Evolutionary conservation across 2,888 invertebrate species (phyloP).

Genomic region (Sesia bembeciformis): DNA sequence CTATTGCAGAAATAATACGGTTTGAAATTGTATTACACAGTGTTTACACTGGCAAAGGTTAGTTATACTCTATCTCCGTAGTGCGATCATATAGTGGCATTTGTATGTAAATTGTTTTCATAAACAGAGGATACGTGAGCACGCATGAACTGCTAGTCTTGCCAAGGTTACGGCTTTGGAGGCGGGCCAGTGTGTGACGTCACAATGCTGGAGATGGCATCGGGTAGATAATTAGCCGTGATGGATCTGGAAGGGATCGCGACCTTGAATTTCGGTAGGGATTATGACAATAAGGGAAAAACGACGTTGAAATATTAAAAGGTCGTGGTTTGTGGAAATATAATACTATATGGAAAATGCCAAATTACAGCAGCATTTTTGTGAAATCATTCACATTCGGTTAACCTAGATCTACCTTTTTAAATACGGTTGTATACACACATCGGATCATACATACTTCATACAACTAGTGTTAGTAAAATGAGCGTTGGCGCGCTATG

Average conservation of each 20-base stretch:
- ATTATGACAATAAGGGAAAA: no score
- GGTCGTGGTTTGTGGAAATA: no score
- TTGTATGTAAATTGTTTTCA: constrained; percentile 53
- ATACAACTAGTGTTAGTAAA: no score
- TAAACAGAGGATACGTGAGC: constrained; percentile 40
- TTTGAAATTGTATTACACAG: background rate
- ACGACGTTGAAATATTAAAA: no score
- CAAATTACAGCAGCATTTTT: no score
- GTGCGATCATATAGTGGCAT: constrained; percentile 30
- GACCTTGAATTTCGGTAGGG: constrained; percentile 17
- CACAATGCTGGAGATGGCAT: constrained; percentile 23
- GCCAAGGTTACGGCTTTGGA: constrained; percentile 54
- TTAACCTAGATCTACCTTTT: no score
- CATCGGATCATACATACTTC: no score
- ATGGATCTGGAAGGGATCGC: constrained; percentile 23
- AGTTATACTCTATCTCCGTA: background rate
- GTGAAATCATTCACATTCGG: no score
- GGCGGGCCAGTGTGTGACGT: constrained; percentile 36
- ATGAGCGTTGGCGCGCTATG: no score
- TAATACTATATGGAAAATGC: no score
- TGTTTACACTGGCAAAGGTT: background rate
- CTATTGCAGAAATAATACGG: background rate
- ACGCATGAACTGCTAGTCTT: constrained; percentile 38
- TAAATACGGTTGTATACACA: no score
- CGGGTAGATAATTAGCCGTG: constrained; percentile 16